Percentiles rank a stretch among this genome's conserved stretches.
Conservation (phyloP, 2,888 invertebrate species). For the Caenorhabditis sulstoni region DNA sequence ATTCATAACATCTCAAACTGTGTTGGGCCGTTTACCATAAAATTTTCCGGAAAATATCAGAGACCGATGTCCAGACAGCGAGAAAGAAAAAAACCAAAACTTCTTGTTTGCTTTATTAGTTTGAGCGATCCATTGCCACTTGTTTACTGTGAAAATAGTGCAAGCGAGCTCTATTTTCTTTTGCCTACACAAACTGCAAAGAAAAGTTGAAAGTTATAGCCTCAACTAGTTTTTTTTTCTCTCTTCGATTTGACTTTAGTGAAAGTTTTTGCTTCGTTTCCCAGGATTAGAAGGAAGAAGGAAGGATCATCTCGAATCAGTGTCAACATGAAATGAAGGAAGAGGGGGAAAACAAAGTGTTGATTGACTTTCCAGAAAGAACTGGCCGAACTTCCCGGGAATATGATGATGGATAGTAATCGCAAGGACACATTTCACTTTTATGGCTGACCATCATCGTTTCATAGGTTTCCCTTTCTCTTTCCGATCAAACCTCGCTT, state of each 20-base stretch:
- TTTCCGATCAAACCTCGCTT: conserved; percentile 25
- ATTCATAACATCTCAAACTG: too few relatives aligned
- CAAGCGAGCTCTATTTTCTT: conserved; percentile 24
- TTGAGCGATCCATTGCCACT: conserved; percentile 2
- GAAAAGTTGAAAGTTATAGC: conserved; percentile 20
- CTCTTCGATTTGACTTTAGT: too few relatives aligned
- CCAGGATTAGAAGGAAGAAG: neutral
- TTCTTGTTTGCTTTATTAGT: conserved; percentile 18
- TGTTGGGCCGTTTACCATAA: too few relatives aligned
- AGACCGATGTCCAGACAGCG: neutral
- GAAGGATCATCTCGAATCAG: conserved; percentile 33
- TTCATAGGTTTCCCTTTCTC: conserved; percentile 34
- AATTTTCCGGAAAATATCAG: neutral
- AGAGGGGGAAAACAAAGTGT: neutral
- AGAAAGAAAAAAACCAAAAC: neutral
- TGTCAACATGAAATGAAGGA: conserved; percentile 35
- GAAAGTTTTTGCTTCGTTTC: neutral
- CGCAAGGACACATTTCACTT: conserved; percentile 15
- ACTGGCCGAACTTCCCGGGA: conserved; percentile 3
- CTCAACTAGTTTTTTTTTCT: conserved; percentile 25
- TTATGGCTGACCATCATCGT: conserved; percentile 23
- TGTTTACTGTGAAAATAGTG: conserved; percentile 52
- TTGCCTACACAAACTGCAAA: neutral
- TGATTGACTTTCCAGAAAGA: conserved; percentile 12
- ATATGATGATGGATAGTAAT: conserved; percentile 41